A percentile compares a stretch with the other conserved stretches of the same genome.
Evolutionary conservation across 2,797 vertebrate genomes (phyloP).

Genomic region (Rhincodon typus): DNA sequence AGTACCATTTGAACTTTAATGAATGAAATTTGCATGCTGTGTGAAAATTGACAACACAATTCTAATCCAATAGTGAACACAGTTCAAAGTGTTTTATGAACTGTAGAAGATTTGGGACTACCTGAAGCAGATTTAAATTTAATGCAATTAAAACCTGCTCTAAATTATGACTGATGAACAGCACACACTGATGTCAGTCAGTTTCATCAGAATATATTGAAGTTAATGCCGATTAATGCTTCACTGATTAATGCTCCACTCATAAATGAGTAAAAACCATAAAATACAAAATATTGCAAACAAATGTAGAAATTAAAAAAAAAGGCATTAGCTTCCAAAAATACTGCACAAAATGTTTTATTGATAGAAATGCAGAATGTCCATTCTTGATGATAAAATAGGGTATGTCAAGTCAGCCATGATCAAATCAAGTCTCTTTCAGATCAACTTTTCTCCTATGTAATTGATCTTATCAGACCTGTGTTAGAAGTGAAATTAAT

Average conservation of each 20-base stretch:
- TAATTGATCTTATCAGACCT: not conserved
- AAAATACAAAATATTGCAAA: constrained; percentile 62
- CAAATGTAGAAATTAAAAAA: not conserved
- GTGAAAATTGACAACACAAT: too few relatives aligned
- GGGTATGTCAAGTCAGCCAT: not conserved
- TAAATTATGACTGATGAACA: constrained; percentile 95
- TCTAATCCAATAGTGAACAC: too few relatives aligned
- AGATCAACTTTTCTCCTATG: not conserved
- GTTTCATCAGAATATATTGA: constrained; percentile 74
- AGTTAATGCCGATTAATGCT: constrained; percentile 70
- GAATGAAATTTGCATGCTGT: constrained; percentile 70
- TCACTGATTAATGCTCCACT: constrained; percentile 73
- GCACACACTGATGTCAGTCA: constrained; percentile 87
- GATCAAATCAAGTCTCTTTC: constrained; percentile 1
- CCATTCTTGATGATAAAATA: not conserved
- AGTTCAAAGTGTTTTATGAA: constrained; percentile 94
- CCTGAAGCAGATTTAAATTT: too few relatives aligned
- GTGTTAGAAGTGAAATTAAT: not conserved
- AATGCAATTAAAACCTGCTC: constrained; percentile 94
- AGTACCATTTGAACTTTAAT: constrained; percentile 66
- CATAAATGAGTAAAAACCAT: constrained; percentile 84
- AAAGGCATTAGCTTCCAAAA: not conserved
- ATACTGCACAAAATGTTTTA: not conserved
- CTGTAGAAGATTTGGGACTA: too few relatives aligned
- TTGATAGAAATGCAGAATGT: not conserved